These are phyloP conservation scores for Acipenser oxyrinchus DNA, from an alignment of 2,797 vertebrate species.

Conservation along the genomic window DNA sequence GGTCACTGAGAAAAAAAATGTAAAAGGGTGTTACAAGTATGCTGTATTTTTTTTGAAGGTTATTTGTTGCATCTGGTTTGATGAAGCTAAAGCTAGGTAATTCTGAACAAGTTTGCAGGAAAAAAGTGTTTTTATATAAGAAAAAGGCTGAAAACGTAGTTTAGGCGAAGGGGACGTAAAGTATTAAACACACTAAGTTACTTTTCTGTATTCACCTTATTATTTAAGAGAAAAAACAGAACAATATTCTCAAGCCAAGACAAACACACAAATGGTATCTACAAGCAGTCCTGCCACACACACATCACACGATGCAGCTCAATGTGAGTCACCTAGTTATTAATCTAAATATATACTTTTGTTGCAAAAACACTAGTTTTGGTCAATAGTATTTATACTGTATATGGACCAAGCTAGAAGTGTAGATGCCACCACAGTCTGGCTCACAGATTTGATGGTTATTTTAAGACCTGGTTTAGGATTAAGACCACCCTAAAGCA, in stretches of 20 bases:
- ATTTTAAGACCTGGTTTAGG: too few relatives aligned
- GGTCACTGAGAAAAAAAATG: constrained; percentile 75
- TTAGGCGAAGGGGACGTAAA: constrained; percentile 75
- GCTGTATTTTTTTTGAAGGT: constrained; percentile 88
- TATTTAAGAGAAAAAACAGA: constrained; percentile 58
- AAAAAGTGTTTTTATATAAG: constrained; percentile 69
- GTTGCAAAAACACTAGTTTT: too few relatives aligned
- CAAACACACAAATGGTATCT: too few relatives aligned
- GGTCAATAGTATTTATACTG: too few relatives aligned
- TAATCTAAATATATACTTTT: too few relatives aligned
- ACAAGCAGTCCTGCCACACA: too few relatives aligned
- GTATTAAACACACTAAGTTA: constrained; percentile 74
- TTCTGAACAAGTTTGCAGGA: constrained; percentile 74
- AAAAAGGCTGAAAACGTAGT: constrained; percentile 66
- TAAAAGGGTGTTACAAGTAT: constrained; percentile 94
- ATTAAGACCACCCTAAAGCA: too few relatives aligned
- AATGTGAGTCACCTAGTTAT: too few relatives aligned
- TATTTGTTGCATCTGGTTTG: constrained; percentile 88
- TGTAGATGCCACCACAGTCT: too few relatives aligned
- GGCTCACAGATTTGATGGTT: too few relatives aligned
- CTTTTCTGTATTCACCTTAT: constrained; percentile 75
- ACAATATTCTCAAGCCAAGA: constrained; percentile 2
- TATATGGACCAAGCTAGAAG: too few relatives aligned
- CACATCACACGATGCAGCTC: too few relatives aligned
- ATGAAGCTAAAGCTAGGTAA: constrained; percentile 84